Evolutionary conservation across 2,797 vertebrate species (phyloP).

Genomic region (Simalia tracyae): DNA sequence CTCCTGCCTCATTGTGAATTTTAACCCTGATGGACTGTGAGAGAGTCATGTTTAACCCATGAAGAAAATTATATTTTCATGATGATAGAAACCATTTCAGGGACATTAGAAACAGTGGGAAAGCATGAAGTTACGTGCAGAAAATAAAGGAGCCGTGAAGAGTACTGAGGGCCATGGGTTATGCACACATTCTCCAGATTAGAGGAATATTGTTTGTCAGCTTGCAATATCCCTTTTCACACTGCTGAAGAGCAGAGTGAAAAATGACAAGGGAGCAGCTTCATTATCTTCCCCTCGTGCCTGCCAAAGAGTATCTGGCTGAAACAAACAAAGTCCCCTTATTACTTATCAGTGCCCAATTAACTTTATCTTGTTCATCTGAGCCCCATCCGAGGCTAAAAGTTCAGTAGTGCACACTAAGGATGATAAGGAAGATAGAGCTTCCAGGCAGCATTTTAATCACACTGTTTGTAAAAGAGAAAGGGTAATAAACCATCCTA

Average conservation of each 20-base stretch:
- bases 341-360: conserved; percentile 46
- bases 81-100: background rate
- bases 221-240: conserved; percentile 62
- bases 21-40: conserved; percentile 16
- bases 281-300: conserved; percentile 60
- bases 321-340: conserved; percentile 42
- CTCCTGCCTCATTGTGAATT: conserved; percentile 30
- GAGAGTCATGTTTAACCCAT: conserved; percentile 17
- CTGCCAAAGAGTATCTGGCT: conserved; percentile 55
- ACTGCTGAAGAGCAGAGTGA: conserved; percentile 66
- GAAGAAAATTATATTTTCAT: conserved; percentile 8
- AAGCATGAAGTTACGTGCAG: conserved; percentile 55
- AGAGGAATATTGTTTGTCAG: conserved; percentile 61
- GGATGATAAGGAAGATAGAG: conserved; percentile 45
- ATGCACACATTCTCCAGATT: conserved; percentile 54
- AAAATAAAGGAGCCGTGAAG: conserved; percentile 56
- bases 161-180: conserved; percentile 41
- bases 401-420: conserved; percentile 57
- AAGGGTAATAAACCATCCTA: conserved; percentile 33
- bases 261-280: conserved; percentile 61
- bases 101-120: conserved; percentile 26
- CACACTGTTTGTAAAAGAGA: conserved; percentile 34
- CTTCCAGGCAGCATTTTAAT: conserved; percentile 21
- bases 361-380: conserved; percentile 66
- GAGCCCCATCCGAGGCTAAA: conserved; percentile 54